A percentile compares a stretch with the other conserved stretches of the same genome.
Conservation (phyloP, 2,888 invertebrate genomes). For the Nowickia ferox region DNA sequence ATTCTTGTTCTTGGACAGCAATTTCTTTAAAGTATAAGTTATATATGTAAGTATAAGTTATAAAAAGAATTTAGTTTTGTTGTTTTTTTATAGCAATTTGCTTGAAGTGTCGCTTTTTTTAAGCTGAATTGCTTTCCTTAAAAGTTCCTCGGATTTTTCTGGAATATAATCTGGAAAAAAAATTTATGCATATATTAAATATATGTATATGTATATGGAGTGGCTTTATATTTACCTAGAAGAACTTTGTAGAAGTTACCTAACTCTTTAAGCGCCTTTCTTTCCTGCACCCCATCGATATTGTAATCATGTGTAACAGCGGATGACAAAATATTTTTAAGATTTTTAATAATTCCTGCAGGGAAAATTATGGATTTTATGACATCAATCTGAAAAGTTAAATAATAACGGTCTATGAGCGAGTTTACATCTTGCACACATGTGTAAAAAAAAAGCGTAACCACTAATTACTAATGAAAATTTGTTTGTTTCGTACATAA, state of each 20-base stretch:
- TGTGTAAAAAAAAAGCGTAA: too few relatives aligned
- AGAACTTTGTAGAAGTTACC: background rate
- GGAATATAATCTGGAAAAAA: slow-evolving; percentile 1
- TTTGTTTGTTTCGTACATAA: too few relatives aligned
- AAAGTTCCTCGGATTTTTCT: background rate
- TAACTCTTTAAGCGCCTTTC: background rate
- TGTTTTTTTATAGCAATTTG: too few relatives aligned
- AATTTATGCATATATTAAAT: background rate
- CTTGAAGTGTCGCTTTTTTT: background rate
- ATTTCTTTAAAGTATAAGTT: background rate
- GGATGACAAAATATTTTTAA: too few relatives aligned
- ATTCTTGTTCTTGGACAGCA: background rate
- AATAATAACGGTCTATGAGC: background rate
- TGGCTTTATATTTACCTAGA: background rate
- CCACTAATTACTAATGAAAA: too few relatives aligned
- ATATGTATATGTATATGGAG: background rate
- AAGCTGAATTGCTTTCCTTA: background rate
- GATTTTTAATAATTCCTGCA: too few relatives aligned
- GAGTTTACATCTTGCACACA: too few relatives aligned
- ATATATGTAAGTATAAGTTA: background rate
- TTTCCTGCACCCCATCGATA: too few relatives aligned
- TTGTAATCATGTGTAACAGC: too few relatives aligned
- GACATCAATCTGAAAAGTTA: background rate
- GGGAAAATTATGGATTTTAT: too few relatives aligned
- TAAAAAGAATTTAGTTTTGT: background rate